Conservation (phyloP, 2,797 vertebrate species). For the Brotula barbata region DNA sequence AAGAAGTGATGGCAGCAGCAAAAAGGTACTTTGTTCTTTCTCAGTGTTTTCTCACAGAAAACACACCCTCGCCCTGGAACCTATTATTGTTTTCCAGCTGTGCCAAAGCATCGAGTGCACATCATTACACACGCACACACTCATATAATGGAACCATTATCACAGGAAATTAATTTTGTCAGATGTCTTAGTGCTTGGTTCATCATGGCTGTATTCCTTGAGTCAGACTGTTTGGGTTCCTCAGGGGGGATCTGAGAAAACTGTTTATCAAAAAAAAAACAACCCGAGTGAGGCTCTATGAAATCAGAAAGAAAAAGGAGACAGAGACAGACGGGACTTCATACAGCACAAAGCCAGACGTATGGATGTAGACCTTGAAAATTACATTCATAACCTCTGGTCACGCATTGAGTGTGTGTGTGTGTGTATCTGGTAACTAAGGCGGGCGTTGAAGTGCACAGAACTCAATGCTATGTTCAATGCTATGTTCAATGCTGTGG, state of each 20-base stretch:
- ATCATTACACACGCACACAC: slow-evolving; percentile 25
- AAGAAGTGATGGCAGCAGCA: slow-evolving; percentile 5
- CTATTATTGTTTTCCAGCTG: slow-evolving; percentile 9
- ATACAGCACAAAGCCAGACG: slow-evolving; percentile 38
- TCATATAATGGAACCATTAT: slow-evolving; percentile 24
- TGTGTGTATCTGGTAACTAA: too few species aligned
- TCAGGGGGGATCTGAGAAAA: slow-evolving; percentile 27
- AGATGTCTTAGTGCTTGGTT: slow-evolving; percentile 17
- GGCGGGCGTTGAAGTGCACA: too few species aligned
- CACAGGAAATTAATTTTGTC: slow-evolving; percentile 20
- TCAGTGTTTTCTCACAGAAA: slow-evolving; percentile 16
- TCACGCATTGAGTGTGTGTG: too few species aligned
- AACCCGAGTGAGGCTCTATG: slow-evolving; percentile 19
- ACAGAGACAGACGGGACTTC: slow-evolving; percentile 45
- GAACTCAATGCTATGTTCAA: too few species aligned
- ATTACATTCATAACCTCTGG: slow-evolving; percentile 19
- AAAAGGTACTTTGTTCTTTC: background rate
- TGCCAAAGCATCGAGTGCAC: slow-evolving; percentile 20
- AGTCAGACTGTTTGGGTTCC: slow-evolving; percentile 17
- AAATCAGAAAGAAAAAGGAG: slow-evolving; percentile 32
- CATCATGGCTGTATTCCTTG: slow-evolving; percentile 11
- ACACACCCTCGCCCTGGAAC: slow-evolving; percentile 7
- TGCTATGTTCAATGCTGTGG: too few species aligned
- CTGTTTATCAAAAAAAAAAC: slow-evolving; percentile 4
- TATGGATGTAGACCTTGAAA: slow-evolving; percentile 45